These are phyloP conservation scores for Dicyrtomina minuta DNA, from an alignment of 2,888 invertebrate genomes.

Conservation along the genomic window DNA sequence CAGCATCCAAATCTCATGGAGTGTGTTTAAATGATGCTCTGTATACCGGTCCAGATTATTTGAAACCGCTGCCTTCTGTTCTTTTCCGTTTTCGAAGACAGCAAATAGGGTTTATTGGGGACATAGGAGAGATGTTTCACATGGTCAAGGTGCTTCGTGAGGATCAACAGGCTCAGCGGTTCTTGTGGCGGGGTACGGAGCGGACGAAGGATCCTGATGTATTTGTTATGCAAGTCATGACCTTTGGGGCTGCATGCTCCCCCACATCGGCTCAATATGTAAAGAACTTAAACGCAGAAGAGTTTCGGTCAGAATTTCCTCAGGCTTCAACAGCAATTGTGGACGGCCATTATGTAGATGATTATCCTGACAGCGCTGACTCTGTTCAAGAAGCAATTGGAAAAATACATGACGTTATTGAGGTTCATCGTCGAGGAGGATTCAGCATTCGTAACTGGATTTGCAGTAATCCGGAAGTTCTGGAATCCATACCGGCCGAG, in stretches of 20 bases:
- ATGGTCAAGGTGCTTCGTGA: neutral
- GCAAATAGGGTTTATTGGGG: neutral
- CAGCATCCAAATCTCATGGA: slow-evolving; percentile 16
- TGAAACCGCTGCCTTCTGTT: slow-evolving; percentile 8
- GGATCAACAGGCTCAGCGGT: neutral
- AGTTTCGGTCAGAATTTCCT: neutral
- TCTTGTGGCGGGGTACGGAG: slow-evolving; percentile 19
- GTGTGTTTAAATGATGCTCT: slow-evolving; percentile 26
- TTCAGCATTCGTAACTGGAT: neutral
- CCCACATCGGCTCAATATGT: slow-evolving; percentile 11
- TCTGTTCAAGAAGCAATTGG: too few species aligned
- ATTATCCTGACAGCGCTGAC: too few species aligned
- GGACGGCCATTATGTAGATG: neutral
- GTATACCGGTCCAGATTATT: slow-evolving; percentile 28
- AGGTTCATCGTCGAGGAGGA: too few species aligned
- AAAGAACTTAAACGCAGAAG: slow-evolving; percentile 15
- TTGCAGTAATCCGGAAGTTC: neutral
- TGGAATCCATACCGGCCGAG: neutral
- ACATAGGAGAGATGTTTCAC: neutral
- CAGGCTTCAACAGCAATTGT: neutral
- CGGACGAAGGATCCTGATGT: neutral
- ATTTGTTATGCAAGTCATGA: slow-evolving; percentile 16
- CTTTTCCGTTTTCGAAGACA: slow-evolving; percentile 28
- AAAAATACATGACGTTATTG: too few species aligned
- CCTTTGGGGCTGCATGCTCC: slow-evolving; percentile 26